These are phyloP conservation scores for Philotrypesis tridentata DNA, from an alignment of 1,140 invertebrate species.

Conservation along the genomic window DNA sequence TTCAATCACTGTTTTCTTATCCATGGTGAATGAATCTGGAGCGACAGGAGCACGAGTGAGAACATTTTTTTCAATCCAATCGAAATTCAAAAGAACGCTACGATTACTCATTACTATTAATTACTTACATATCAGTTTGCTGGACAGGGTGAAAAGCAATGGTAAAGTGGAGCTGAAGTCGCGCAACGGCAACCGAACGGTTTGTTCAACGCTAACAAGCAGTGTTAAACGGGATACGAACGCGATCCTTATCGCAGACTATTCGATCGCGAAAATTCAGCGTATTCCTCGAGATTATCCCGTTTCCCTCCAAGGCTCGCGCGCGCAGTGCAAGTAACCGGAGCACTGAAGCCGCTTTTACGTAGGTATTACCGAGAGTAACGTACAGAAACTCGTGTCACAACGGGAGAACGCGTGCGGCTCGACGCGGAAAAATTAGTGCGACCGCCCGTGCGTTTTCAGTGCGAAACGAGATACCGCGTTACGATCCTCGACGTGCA, in stretches of 20 bases:
- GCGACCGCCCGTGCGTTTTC: not conserved
- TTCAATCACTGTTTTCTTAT: slow-evolving; percentile 31
- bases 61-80: not conserved
- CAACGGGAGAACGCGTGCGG: not conserved
- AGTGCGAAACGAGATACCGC: not conserved
- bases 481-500: not conserved
- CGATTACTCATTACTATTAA: not conserved
- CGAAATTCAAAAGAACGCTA: not conserved
- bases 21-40: slow-evolving; percentile 43
- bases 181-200: not conserved
- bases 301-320: too few species aligned
- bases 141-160: not conserved
- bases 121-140: slow-evolving; percentile 9
- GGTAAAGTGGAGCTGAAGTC: not conserved
- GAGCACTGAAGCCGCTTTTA: too few species aligned
- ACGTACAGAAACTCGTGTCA: slow-evolving; percentile 8
- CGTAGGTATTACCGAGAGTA: too few species aligned
- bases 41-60: not conserved
- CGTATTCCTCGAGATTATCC: too few species aligned
- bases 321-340: too few species aligned
- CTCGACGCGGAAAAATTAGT: not conserved
- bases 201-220: too few species aligned
- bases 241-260: too few species aligned
- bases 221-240: too few species aligned
- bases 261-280: too few species aligned